A percentile compares a stretch with the other conserved stretches of the same genome.
phyloP scores from a whole-genome alignment of 2,113 vertebrate genomes.

The Sceloporus undulatus region DNA sequence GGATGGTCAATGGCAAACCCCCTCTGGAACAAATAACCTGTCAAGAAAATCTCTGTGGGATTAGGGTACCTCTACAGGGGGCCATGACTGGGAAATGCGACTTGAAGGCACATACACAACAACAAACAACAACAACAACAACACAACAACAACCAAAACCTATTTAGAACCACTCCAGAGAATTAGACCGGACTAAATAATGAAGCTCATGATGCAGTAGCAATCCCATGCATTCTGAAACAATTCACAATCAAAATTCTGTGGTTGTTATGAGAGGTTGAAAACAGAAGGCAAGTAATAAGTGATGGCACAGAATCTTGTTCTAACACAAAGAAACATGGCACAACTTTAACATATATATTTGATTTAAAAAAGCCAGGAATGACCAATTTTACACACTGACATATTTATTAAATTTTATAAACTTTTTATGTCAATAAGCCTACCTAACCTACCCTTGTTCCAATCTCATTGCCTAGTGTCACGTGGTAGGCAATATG shows the following conservation, averaged over 20 bases:
- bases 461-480: background rate
- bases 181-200: background rate
- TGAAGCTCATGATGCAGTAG: background rate
- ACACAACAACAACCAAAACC: no score
- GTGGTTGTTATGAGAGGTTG: background rate
- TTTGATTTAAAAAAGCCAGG: background rate
- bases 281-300: background rate
- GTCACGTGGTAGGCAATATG: background rate
- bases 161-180: background rate
- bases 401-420: background rate
- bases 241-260: background rate
- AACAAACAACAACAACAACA: background rate
- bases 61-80: no score
- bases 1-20: no score
- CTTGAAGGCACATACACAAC: no score
- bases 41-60: no score
- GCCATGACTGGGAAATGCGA: no score
- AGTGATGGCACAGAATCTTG: background rate
- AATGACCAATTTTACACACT: background rate
- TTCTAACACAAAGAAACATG: no score
- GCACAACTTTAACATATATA: background rate
- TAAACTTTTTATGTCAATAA: background rate
- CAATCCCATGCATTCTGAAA: background rate
- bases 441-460: background rate
- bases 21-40: no score